Evolutionary conservation across 2,888 invertebrate species (phyloP), one percentile per base, ranked within the genome.

Genomic region (Cremastinae sp.): DNA sequence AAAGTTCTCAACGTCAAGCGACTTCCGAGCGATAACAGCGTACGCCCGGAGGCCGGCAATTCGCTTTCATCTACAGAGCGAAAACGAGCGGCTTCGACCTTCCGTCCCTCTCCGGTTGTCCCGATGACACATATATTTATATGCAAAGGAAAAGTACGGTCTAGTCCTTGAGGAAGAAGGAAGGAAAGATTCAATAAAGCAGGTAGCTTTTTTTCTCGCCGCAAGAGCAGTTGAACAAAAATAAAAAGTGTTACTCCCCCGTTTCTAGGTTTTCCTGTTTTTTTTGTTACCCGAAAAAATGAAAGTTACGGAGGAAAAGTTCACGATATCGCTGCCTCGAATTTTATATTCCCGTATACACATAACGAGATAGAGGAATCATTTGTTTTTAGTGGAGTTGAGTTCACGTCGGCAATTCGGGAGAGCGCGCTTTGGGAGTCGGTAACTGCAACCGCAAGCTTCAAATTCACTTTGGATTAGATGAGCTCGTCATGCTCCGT

Each of bases 381-480:
- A 28, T 28, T 28, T 28, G 28, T 28, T 28, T 28, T 28, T 28
- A 28, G 2, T 28, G 28, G 28, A 28, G 5, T 3, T 43, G 28
- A 28, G 5, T 3, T 43, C 20, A 12, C 37, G 10, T 47, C 7
- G 3, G 37, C 12, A 22, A 2, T 10, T 65, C 10, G 8, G 16
- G 20, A 12, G 59, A 49, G 47, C 16, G n/a, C 53, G 18, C 47
- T 68, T 58, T 39, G 14, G 10, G 20, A 47, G 20, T 20, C 43
- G n/a, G 45, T 47, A 55, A 58, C 39, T 18, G 8, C 53, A 49
- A 56, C 47, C 37, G n/a, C 62, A 62, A 53, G 69, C 74, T 78
- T 81, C 77, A 85, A 84, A 86, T 86, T 86, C 86, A 84, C 85
- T 84, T 86, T 84, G 80, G 83, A 83, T 84, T 85, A 83, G 84